Evolutionary conservation across 64 coral and sea anemone genomes (phyloP), one percentile per base, ranked within the genome.

Genomic region (Montipora sp.): DNA sequence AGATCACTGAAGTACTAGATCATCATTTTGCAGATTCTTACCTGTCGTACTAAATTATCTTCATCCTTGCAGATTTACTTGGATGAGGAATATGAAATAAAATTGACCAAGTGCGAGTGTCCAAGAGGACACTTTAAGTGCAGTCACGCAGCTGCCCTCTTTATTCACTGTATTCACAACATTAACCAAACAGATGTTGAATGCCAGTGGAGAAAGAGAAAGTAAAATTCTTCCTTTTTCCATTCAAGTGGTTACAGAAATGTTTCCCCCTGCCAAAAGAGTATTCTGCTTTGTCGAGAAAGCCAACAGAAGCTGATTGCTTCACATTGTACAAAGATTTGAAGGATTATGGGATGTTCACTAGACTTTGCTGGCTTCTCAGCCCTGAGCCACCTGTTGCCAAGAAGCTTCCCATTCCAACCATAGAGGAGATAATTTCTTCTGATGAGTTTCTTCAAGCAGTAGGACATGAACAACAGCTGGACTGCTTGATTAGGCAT

Each of bases 271-370:
- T 36, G 10, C 24, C 71, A 11, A 88, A 77, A 36, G 19, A 44
- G 61, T 63, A 43, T 48, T 85, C 36, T 67, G 82, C 82, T 69
- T 85, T 85, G 59, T 69, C 5, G 7, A 27, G 70, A 11, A 21
- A 75, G 36, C 86, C 73, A 3, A 88, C 51, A 48, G 14, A 73
- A 76, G 70, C n/a, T 16, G 86, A 88, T 58, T 24, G 73, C 7
- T 57, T 21, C 46, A 22, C 45, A 2, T 45, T 89, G 51, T 89
- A 77, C 13, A 45, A 46, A 77, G 75, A 48, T 13, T 4, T 16
- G 45, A 16, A 77, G 43, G 16, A 77, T 16, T 77, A 77, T 48
- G 75, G 45, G 16, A 47, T 10, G 45, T 77, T 77, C 48, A 46
- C 75, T 48, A 16, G 75, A 12, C 75, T 77, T 16, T 48, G 76